Evolutionary conservation across 2,797 vertebrate species (phyloP).

Genomic region (Leontopithecus rosalia): DNA sequence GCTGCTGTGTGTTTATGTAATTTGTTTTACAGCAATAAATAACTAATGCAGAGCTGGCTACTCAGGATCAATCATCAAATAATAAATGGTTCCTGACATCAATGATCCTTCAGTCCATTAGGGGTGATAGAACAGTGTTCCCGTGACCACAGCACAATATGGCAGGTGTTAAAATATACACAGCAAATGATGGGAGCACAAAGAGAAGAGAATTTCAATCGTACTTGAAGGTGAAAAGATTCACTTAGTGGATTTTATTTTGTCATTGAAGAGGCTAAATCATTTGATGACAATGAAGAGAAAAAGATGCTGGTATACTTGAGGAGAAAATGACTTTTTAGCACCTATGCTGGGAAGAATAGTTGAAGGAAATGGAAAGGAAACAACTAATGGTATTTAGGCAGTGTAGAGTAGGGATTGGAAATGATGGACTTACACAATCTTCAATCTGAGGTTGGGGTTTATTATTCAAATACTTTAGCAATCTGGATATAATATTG

Average conservation of each 20-base stretch:
- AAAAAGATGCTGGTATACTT: not conserved
- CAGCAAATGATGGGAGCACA: not conserved
- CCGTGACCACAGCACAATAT: not conserved
- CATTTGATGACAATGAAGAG: not conserved
- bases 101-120: not conserved
- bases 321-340: slow-evolving; percentile 9
- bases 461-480: not conserved
- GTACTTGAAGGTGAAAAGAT: not conserved
- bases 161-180: not conserved
- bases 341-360: not conserved
- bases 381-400: not conserved
- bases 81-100: not conserved
- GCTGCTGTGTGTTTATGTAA: not conserved
- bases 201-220: not conserved
- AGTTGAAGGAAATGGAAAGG: not conserved
- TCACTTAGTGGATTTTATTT: slow-evolving; percentile 1
- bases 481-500: not conserved
- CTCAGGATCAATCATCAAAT: not conserved
- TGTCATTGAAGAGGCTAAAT: not conserved
- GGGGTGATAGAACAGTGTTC: not conserved
- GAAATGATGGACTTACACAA: not conserved
- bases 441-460: not conserved
- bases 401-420: not conserved
- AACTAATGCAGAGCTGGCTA: not conserved
- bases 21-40: not conserved